Conservation (phyloP, 2,113 vertebrate genomes). For the Rafetus swinhoei region DNA sequence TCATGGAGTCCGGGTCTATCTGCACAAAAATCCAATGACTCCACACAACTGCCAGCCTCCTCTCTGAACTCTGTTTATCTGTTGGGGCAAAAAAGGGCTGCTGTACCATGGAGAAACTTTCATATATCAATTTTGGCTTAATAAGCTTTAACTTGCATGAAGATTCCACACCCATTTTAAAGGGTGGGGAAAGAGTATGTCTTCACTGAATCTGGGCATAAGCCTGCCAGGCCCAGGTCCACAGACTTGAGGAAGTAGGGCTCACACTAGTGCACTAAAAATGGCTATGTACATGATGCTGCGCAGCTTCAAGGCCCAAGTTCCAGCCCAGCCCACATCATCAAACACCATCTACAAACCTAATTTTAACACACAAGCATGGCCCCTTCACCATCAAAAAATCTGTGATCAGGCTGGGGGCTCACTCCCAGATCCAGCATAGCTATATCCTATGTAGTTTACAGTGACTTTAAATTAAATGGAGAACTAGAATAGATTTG, state of each 20-base stretch:
- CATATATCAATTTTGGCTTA: conserved; percentile 5
- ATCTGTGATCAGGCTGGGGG: not conserved
- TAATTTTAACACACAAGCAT: not conserved
- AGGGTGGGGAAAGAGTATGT: not conserved
- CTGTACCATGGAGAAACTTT: conserved; percentile 10
- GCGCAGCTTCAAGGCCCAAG: not conserved
- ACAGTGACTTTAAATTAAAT: conserved; percentile 18
- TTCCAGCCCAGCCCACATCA: not conserved
- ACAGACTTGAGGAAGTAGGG: not conserved
- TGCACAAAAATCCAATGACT: not conserved
- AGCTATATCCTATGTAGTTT: not conserved
- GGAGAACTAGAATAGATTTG: conserved; percentile 44
- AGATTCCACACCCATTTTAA: not conserved
- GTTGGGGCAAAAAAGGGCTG: not conserved
- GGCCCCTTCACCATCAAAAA: not conserved
- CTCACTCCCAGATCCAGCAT: not conserved
- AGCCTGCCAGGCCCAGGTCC: not conserved
- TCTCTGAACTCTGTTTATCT: not conserved
- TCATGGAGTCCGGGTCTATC: not conserved
- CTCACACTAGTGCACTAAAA: not conserved
- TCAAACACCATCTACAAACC: not conserved
- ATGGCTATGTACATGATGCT: not conserved
- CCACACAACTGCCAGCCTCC: not conserved
- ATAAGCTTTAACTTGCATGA: not conserved
- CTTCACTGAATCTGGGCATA: not conserved